Conservation (phyloP, 2,113 vertebrate species). For the Theristicus caerulescens region DNA sequence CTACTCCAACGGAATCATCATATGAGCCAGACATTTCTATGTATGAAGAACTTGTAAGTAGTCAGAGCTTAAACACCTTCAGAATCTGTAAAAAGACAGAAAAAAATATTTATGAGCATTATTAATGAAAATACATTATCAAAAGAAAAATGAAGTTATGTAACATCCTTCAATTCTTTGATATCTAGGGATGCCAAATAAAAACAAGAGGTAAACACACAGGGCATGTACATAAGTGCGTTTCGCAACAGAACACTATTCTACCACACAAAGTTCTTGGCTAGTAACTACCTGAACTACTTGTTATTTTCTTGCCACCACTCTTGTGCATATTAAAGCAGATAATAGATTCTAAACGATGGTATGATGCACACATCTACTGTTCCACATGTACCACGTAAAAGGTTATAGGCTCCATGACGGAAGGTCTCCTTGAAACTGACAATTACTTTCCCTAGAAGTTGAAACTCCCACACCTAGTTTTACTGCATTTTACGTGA, state of each 20-base stretch:
- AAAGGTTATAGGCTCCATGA: background rate
- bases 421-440: background rate
- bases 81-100: constrained; percentile 10
- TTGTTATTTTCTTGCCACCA: background rate
- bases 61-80: constrained; percentile 38
- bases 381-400: background rate
- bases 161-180: background rate
- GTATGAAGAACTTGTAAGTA: background rate
- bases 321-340: background rate
- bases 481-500: background rate
- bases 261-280: background rate
- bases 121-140: background rate
- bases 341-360: background rate
- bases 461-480: background rate
- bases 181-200: background rate
- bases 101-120: background rate
- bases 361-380: background rate
- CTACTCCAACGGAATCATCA: constrained; percentile 86
- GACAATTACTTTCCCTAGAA: background rate
- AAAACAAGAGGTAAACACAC: background rate
- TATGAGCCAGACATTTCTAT: constrained; percentile 89
- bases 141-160: background rate
- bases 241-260: background rate
- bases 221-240: background rate
- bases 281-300: background rate